Conservation (phyloP, 2,888 invertebrate genomes). For the Palloptera scutellata region DNA sequence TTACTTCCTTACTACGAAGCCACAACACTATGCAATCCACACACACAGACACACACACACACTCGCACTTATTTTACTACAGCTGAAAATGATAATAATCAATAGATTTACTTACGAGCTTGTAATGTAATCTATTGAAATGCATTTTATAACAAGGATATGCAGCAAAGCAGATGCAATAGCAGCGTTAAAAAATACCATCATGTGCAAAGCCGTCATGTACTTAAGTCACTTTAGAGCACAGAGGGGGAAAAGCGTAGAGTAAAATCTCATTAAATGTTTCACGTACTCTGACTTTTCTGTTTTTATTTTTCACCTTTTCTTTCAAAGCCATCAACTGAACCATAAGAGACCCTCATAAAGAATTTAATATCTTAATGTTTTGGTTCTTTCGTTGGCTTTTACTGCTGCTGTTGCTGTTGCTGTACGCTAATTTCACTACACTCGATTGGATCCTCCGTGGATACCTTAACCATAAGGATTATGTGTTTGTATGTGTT, state of each 20-base stretch:
- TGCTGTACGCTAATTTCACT: conserved; percentile 33
- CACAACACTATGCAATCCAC: neutral
- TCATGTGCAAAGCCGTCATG: too few relatives aligned
- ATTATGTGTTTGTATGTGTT: neutral
- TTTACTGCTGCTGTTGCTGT: conserved; percentile 10
- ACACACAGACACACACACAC: neutral
- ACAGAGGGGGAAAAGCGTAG: neutral
- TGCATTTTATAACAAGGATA: conserved; percentile 45
- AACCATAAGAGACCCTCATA: conserved; percentile 3
- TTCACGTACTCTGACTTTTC: conserved; percentile 4
- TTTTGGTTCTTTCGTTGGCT: conserved; percentile 2
- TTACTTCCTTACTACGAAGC: neutral
- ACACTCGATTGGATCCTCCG: conserved; percentile 15
- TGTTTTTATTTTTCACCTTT: neutral
- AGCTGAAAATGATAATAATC: conserved; percentile 35
- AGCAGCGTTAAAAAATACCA: conserved; percentile 32
- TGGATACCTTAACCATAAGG: conserved; percentile 1
- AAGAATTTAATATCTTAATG: neutral
- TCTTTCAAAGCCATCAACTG: neutral
- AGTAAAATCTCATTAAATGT: conserved; percentile 12
- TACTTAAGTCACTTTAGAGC: neutral
- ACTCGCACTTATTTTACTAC: neutral
- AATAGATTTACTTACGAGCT: conserved; percentile 47
- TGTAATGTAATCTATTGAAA: conserved; percentile 51
- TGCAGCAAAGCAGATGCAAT: conserved; percentile 35